phyloP scores from a whole-genome alignment of 2,113 vertebrate species.

The Cryptotis parvus region DNA sequence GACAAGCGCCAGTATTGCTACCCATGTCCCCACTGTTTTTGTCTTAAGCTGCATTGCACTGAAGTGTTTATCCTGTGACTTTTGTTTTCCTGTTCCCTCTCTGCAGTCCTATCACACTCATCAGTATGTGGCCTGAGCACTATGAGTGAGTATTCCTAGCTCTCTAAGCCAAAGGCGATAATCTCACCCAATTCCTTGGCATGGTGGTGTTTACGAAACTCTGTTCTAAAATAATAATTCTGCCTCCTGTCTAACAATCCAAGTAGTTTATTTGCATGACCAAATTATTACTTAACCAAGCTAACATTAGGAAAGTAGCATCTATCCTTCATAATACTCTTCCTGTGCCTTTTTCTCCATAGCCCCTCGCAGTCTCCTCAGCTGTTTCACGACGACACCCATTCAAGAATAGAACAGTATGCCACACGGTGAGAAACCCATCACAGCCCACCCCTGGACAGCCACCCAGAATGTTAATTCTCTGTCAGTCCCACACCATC shows the following conservation, averaged over 20 bases:
- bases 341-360: constrained; percentile 66
- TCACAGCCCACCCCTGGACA: neutral
- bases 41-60: neutral
- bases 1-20: constrained; percentile 50
- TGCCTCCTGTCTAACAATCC: constrained; percentile 53
- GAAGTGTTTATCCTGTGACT: constrained; percentile 83
- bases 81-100: constrained; percentile 83
- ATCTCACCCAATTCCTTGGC: constrained; percentile 50
- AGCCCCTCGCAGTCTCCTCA: constrained; percentile 96
- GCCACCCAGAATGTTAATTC: neutral
- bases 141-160: constrained; percentile 96
- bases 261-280: constrained; percentile 61
- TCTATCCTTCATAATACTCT: neutral
- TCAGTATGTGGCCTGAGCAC: constrained; percentile 99
- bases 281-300: constrained; percentile 71
- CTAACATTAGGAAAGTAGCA: constrained; percentile 45
- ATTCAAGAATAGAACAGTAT: constrained; percentile 97
- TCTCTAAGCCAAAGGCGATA: neutral
- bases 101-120: constrained; percentile 98
- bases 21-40: constrained; percentile 41
- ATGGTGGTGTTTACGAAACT: constrained; percentile 60
- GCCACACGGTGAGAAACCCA: constrained; percentile 92
- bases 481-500: neutral
- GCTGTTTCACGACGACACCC: constrained; percentile 97
- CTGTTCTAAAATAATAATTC: constrained; percentile 56